These are phyloP conservation scores for Ataeniobius toweri DNA, from an alignment of 2,797 vertebrate species.

Conservation along the genomic window DNA sequence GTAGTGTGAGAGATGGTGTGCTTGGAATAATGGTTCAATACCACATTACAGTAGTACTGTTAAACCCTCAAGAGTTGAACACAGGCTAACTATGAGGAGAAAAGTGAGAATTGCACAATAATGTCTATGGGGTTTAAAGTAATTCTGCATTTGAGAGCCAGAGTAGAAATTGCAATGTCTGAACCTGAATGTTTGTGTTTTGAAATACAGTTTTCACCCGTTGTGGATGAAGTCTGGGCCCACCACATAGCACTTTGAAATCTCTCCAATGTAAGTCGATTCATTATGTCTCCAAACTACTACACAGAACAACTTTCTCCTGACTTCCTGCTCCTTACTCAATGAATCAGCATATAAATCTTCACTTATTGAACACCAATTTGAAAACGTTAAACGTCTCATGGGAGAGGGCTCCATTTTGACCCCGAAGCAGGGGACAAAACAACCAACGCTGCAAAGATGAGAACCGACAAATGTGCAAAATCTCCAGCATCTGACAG, in stretches of 20 bases:
- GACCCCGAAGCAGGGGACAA: neutral
- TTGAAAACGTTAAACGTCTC: too few species aligned
- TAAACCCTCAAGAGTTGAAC: neutral
- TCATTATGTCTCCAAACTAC: neutral
- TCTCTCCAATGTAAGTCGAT: neutral
- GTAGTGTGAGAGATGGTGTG: neutral
- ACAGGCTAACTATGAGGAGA: neutral
- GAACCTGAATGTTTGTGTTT: neutral
- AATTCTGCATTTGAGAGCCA: neutral
- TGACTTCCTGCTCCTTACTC: too few species aligned
- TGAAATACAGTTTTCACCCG: neutral
- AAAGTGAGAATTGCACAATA: neutral
- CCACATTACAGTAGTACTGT: too few species aligned
- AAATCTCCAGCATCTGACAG: neutral
- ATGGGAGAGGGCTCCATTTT: too few species aligned
- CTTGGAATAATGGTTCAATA: neutral
- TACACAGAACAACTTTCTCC: too few species aligned
- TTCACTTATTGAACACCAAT: too few species aligned
- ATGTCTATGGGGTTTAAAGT: neutral
- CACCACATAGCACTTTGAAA: neutral
- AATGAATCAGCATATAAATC: too few species aligned
- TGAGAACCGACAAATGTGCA: neutral
- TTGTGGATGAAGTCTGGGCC: neutral
- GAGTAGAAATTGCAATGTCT: neutral
- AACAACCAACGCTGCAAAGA: neutral